Base-by-base conservation (phyloP, 2,888 invertebrate species). In the Eupithecia exiguata region DNA sequence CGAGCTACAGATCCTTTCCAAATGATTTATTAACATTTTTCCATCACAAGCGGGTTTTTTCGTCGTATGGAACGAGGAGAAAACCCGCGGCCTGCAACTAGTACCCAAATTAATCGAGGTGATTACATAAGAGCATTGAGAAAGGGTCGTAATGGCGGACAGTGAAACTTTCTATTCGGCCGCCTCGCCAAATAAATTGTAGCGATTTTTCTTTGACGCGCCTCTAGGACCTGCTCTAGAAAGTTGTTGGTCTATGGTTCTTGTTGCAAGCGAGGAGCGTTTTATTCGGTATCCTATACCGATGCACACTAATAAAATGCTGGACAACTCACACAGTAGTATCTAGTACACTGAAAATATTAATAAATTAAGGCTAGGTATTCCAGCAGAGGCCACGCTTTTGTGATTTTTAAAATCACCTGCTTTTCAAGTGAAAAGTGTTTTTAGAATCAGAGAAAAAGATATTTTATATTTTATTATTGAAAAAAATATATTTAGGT, bases 151-250 rank as follows among this genome's bases (percentile, higher is more conserved):
- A 88, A 90, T 89, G 85, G 84, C 72, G 84, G 86, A 87, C 88
- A 85, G 86, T 84, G 86, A 85, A 89, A 88, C 88, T 87, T 84
- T 83, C 85, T 87, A 87, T 84, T 90, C 87, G 87, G 78, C 81
- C 85, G 87, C 86, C 58, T 83, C 84, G 85, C 85, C 85, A 87
- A 91, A 91, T 91, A 92, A 92, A 92, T 92, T 90, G 92, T 78
- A 62, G 88, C 92, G 87, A 92, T 92, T 92, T 92, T 92, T 92
- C 92, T 92, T 92, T 91, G 91, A 91, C 90, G 91, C 89, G 91
- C 89, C 89, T 88, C 88, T 84, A 36, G 36, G 12, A 58, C 25
- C n/a, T 4, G 36, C 18, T n/a, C 35, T 65, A 84, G 88, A 89
- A 89, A 86, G 88, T 88, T 89, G 88, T 86, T 86, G 77, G 79